These are phyloP conservation scores for Nebria salina DNA, from an alignment of 2,888 invertebrate genomes.

Conservation along the genomic window DNA sequence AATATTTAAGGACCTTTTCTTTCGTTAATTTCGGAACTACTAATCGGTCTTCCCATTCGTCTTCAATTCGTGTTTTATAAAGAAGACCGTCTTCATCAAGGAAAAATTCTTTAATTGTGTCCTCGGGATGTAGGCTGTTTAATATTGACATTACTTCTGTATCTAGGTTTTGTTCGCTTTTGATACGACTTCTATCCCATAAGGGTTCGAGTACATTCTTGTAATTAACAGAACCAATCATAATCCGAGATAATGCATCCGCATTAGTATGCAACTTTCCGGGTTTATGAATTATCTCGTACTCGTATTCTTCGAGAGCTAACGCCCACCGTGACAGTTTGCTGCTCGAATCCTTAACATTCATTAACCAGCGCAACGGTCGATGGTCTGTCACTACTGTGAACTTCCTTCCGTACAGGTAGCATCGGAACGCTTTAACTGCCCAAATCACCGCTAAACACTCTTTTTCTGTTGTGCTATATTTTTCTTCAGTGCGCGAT, in stretches of 20 bases:
- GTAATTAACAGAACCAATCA: neutral
- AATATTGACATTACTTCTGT: neutral
- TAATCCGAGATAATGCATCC: neutral
- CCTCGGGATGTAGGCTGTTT: neutral
- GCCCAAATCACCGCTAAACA: constrained; percentile 47
- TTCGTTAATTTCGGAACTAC: neutral
- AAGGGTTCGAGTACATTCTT: neutral
- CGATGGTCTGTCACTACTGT: constrained; percentile 48
- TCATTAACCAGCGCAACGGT: constrained; percentile 46
- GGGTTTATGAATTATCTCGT: neutral
- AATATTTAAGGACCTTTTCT: constrained; percentile 45
- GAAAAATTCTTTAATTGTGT: neutral
- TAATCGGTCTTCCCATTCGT: neutral
- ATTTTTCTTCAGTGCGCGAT: constrained; percentile 43
- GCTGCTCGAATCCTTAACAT: too few relatives aligned
- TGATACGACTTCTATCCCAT: too few relatives aligned
- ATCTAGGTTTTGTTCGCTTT: neutral
- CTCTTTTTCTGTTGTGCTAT: constrained; percentile 46
- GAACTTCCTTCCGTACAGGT: constrained; percentile 48
- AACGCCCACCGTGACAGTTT: too few relatives aligned
- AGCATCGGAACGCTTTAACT: constrained; percentile 46
- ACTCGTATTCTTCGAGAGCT: too few relatives aligned
- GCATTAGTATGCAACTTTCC: neutral
- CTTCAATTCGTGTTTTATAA: neutral
- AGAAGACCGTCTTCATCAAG: neutral